Evolutionary conservation across 2,888 invertebrate genomes (phyloP).

Genomic region (Pasiphila rectangulata): DNA sequence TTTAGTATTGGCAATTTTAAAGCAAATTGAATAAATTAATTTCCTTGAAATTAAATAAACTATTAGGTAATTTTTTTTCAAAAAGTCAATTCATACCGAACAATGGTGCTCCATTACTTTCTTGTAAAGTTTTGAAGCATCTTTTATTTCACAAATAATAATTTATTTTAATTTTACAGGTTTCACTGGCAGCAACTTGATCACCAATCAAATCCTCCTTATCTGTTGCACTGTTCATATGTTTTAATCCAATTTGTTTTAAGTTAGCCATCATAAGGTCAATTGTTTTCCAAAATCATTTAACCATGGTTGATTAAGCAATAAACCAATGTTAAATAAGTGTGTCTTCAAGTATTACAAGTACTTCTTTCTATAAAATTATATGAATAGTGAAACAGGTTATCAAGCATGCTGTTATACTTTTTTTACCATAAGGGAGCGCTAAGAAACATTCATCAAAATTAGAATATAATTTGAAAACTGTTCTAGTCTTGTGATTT

Average conservation of each 20-base stretch:
- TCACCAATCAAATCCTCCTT: constrained; percentile 30
- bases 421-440: constrained; percentile 25
- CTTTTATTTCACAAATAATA: constrained; percentile 10
- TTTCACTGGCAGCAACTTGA: constrained; percentile 20
- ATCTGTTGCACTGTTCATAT: constrained; percentile 7
- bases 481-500: too few relatives aligned
- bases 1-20: too few relatives aligned
- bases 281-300: not conserved
- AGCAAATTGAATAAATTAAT: too few relatives aligned
- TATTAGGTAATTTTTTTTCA: too few relatives aligned
- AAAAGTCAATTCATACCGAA: too few relatives aligned
- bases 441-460: not conserved
- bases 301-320: too few relatives aligned
- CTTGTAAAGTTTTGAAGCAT: not conserved
- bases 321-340: too few relatives aligned
- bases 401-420: constrained; percentile 21
- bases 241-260: not conserved
- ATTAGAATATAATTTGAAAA: constrained; percentile 3
- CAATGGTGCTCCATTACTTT: not conserved
- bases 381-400: constrained; percentile 4
- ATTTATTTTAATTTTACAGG: constrained; percentile 23
- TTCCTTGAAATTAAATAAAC: too few relatives aligned
- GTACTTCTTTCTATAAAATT: too few relatives aligned
- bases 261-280: not conserved
- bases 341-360: too few relatives aligned